Percentiles rank a stretch among this genome's conserved stretches.
These are phyloP conservation scores for Blomia tropicalis DNA, from an alignment of 2,888 invertebrate species.

Conservation along the genomic window DNA sequence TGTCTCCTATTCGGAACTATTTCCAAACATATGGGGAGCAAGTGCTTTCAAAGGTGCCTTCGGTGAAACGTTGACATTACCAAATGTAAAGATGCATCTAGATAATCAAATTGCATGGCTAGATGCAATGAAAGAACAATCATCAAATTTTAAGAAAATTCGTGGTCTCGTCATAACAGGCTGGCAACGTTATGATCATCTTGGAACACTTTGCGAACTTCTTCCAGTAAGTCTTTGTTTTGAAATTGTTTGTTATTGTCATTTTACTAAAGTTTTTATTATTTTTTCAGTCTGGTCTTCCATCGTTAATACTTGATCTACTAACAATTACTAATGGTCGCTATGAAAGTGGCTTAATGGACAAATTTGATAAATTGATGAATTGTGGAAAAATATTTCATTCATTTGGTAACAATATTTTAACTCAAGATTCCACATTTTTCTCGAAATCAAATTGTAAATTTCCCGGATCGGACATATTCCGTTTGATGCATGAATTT, in stretches of 20 bases:
- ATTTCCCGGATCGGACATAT: conserved; percentile 48
- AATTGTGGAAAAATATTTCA: conserved; percentile 21
- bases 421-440: conserved; percentile 44
- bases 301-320: conserved; percentile 33
- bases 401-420: conserved; percentile 33
- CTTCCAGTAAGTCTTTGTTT: conserved; percentile 31
- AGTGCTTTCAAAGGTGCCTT: conserved; percentile 58
- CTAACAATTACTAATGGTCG: conserved; percentile 39
- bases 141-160: conserved; percentile 30
- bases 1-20: conserved; percentile 51
- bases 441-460: conserved; percentile 48
- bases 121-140: conserved; percentile 29
- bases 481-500: conserved; percentile 31
- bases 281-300: conserved; percentile 29
- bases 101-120: conserved; percentile 56
- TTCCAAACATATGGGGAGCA: conserved; percentile 53
- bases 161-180: conserved; percentile 33
- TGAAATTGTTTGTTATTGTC: not conserved
- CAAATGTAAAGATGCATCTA: conserved; percentile 49
- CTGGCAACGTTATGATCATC: conserved; percentile 35
- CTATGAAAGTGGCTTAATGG: conserved; percentile 27
- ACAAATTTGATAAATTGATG: conserved; percentile 29
- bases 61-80: conserved; percentile 51
- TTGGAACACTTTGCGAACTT: conserved; percentile 34
- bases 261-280: not conserved